Evolutionary conservation across 2,797 vertebrate genomes (phyloP).

Genomic region (Poecile montanus): DNA sequence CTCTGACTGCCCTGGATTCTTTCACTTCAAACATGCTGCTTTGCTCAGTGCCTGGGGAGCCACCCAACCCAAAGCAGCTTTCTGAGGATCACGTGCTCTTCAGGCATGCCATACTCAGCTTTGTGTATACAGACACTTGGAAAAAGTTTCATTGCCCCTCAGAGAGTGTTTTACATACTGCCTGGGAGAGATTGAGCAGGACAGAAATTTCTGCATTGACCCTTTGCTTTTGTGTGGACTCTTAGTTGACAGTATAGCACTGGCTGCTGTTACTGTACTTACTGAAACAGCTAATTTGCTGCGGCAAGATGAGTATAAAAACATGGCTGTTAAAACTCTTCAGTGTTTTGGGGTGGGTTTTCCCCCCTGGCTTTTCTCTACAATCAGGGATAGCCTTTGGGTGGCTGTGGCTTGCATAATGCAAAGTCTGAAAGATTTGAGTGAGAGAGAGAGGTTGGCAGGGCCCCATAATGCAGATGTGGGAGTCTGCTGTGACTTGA

Average conservation of each 20-base stretch:
- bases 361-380: fast-evolving
- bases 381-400: background rate
- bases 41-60: background rate
- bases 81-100: background rate
- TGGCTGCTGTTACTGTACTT: background rate
- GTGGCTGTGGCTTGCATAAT: background rate
- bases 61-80: background rate
- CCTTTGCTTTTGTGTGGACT: background rate
- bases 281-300: background rate
- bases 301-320: background rate
- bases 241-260: background rate
- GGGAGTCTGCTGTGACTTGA: background rate
- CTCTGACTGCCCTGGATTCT: constrained; percentile 1
- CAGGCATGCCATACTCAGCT: background rate
- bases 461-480: background rate
- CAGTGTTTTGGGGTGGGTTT: background rate
- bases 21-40: background rate
- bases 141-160: background rate
- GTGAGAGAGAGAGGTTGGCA: background rate
- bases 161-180: background rate
- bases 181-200: background rate
- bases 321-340: background rate
- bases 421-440: background rate
- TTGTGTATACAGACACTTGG: background rate
- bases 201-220: background rate